Conservation (phyloP, 2,797 vertebrate genomes). For the Pygocentrus nattereri region DNA sequence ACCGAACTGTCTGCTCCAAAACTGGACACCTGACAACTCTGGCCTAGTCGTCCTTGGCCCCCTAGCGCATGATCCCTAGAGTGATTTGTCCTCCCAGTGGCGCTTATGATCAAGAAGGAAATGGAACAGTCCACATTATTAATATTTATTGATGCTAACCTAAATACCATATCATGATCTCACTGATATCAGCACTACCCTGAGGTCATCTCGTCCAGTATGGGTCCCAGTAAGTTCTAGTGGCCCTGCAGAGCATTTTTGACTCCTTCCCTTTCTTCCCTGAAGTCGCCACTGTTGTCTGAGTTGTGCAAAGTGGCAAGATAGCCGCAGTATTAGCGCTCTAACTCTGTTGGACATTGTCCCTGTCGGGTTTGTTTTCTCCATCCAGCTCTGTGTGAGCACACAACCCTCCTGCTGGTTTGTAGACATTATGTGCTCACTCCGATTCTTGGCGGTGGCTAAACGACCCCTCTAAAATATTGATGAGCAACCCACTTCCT, state of each 20-base stretch:
- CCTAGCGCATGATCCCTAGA: too few species aligned
- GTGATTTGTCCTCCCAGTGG: too few species aligned
- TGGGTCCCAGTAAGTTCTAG: background rate
- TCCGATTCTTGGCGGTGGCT: conserved; percentile 2
- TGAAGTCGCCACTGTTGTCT: background rate
- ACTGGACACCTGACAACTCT: too few species aligned
- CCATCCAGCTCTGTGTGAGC: background rate
- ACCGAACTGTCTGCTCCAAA: too few species aligned
- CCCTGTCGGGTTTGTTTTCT: background rate
- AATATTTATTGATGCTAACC: too few species aligned
- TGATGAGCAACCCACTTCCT: background rate
- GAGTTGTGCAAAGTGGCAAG: background rate
- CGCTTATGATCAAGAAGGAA: too few species aligned
- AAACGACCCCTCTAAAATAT: conserved; percentile 28
- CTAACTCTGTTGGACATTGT: background rate
- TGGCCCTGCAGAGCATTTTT: background rate
- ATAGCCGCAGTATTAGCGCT: background rate
- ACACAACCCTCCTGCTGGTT: conserved; percentile 1
- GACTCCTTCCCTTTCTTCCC: background rate
- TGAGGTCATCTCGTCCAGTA: too few species aligned
- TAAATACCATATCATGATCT: too few species aligned
- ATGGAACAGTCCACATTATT: too few species aligned
- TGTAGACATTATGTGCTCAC: background rate
- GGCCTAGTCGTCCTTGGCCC: too few species aligned
- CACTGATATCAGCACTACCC: too few species aligned